Evolutionary conservation across 2,797 vertebrate species (phyloP), one percentile per base, ranked within the genome.

Genomic region (Sebastes glaucus): DNA sequence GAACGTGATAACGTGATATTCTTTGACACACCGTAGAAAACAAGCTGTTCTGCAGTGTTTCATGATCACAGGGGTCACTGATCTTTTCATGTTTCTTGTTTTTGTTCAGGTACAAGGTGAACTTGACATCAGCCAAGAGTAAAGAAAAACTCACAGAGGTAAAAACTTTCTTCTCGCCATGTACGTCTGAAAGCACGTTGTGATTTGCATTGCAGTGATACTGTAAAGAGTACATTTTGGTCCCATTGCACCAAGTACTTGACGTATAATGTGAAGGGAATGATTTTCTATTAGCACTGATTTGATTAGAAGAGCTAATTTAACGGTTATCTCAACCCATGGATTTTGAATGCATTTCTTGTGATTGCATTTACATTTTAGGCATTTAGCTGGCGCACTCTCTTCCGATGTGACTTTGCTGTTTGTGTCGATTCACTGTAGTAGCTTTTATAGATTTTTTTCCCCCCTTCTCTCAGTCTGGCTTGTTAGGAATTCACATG

Each of bases 51-150:
- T 68, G 28, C 30, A 30, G 23, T 53, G 28, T 59, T 81, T 79
- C 23, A 13, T 69, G 69, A 77, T 71, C 35, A 69, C 55, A 69
- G 13, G 66, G 28, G 4, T 82, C 32, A 71, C 32, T 67, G 22
- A 23, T 78, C 8, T 63, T 42, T 82, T 42, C 18, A 30, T 27
- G 22, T 25, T 35, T 77, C 7, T 23, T 7, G 49, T 78, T 70
- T 76, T 68, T 87, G 71, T 30, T 74, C 83, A 99, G 98, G 82
- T 99, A 98, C 94, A 96, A 96, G 88, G 85, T 94, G 81, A 99
- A 98, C 91, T 89, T 99, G 92, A 89, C 91, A 57, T 95, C 97
- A 79, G 97, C 97, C 71, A 99, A 99, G 94, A 94, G 89, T 89
- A 97, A 97, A 76, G 95, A 96, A 18, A 89, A 85, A 77, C 74